These are phyloP conservation scores for Drosophila nigromelanica DNA, from an alignment of 1,140 invertebrate species.

Conservation along the genomic window DNA sequence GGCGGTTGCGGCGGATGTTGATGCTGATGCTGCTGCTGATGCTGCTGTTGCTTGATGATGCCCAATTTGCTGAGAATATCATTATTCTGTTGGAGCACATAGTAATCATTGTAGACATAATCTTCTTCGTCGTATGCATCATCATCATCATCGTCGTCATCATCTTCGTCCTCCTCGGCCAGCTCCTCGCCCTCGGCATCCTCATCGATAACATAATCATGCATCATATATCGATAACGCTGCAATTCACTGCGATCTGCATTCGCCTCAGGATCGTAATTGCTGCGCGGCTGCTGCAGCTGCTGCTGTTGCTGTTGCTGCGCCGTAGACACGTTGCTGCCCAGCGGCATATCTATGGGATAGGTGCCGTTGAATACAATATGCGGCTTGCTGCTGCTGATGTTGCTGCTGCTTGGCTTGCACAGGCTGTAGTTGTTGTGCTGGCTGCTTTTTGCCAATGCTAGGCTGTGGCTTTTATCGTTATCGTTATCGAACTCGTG, in stretches of 20 bases:
- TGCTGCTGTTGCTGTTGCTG: conserved; percentile 22
- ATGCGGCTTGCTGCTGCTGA: conserved; percentile 52
- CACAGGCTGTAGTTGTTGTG: conserved; percentile 12
- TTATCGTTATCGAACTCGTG: conserved; percentile 52
- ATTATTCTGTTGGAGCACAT: conserved; percentile 36
- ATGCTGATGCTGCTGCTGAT: conserved; percentile 34
- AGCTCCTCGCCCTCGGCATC: conserved; percentile 68
- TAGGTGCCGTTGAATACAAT: conserved; percentile 91
- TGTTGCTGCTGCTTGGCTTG: conserved; percentile 10
- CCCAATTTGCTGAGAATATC: conserved; percentile 56
- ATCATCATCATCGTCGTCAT: conserved; percentile 46
- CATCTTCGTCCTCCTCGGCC: conserved; percentile 57
- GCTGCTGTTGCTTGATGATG: conserved; percentile 46
- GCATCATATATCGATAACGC: conserved; percentile 71
- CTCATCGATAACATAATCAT: conserved; percentile 68
- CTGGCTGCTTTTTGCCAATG: conserved; percentile 22
- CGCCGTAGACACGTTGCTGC: not conserved
- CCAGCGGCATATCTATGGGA: conserved; percentile 89
- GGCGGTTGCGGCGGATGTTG: conserved; percentile 27
- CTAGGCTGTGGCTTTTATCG: conserved; percentile 31
- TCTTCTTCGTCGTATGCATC: conserved; percentile 47
- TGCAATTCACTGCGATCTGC: conserved; percentile 62
- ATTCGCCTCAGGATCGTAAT: conserved; percentile 79
- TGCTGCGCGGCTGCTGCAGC: conserved; percentile 60
- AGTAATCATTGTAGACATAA: conserved; percentile 33